Percentiles rank a stretch among this genome's conserved stretches.
Evolutionary conservation across 2,113 vertebrate species (phyloP).

Genomic region (Prinia subflava): DNA sequence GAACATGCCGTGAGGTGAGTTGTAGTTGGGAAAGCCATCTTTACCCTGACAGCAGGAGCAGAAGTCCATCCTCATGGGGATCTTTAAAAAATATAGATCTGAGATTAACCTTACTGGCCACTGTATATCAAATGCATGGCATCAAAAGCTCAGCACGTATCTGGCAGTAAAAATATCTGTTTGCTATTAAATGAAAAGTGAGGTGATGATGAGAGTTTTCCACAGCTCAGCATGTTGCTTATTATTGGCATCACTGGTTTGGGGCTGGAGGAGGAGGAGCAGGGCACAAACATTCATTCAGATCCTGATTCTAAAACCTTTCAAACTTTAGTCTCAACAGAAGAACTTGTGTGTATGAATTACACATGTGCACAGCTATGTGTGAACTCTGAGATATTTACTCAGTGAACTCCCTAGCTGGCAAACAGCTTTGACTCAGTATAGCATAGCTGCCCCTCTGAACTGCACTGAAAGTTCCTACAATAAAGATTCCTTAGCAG

Average conservation of each 20-base stretch:
- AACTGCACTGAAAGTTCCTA: background rate
- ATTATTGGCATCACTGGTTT: background rate
- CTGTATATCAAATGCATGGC: background rate
- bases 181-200: background rate
- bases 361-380: background rate
- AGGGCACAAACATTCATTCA: background rate
- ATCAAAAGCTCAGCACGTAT: conserved; percentile 11
- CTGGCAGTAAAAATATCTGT: conserved; percentile 12
- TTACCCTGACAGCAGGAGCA: background rate
- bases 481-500: background rate
- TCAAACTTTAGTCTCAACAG: background rate
- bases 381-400: background rate
- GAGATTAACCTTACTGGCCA: conserved; percentile 19
- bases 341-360: background rate
- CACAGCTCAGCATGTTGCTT: background rate
- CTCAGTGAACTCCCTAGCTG: background rate
- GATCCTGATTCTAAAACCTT: background rate
- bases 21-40: background rate
- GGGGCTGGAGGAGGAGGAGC: background rate
- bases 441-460: background rate
- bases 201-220: background rate
- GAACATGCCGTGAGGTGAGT: background rate
- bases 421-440: background rate
- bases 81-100: conserved; percentile 27
- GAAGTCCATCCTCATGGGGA: background rate